Percentiles rank a stretch among this genome's conserved stretches.
phyloP scores from a whole-genome alignment of 2,113 vertebrate species.

The Apaloderma vittatum region DNA sequence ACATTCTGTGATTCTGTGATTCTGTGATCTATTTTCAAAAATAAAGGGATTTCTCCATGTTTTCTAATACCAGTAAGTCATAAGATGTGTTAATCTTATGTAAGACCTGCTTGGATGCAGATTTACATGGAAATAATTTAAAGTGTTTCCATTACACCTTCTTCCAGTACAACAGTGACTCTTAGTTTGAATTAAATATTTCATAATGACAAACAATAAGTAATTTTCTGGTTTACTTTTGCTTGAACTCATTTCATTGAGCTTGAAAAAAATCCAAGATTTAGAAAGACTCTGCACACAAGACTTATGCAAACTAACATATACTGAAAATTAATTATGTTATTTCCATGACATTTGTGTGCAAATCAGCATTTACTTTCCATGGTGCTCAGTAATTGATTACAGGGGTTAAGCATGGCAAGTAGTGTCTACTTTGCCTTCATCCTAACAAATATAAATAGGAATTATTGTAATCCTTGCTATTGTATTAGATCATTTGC shows the following conservation, averaged over 20 bases:
- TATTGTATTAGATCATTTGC: background rate
- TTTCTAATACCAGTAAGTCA: background rate
- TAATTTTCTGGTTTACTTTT: conserved; percentile 14
- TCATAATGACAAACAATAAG: background rate
- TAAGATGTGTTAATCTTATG: background rate
- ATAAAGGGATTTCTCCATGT: background rate
- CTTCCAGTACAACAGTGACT: background rate
- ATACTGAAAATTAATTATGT: background rate
- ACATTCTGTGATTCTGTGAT: no score
- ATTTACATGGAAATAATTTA: background rate
- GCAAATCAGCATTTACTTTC: background rate
- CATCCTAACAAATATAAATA: background rate
- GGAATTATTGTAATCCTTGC: background rate
- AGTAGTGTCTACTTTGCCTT: background rate
- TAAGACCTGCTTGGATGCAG: background rate
- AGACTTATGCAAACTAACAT: background rate
- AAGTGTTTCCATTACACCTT: background rate
- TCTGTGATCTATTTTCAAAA: background rate
- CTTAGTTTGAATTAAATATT: conserved; percentile 11
- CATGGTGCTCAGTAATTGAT: background rate
- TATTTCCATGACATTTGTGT: background rate
- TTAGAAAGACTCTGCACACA: background rate
- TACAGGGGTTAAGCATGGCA: background rate
- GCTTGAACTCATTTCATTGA: background rate
- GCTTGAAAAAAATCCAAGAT: background rate